phyloP scores from a whole-genome alignment of 2,113 vertebrate genomes.

The Catagonus wagneri region DNA sequence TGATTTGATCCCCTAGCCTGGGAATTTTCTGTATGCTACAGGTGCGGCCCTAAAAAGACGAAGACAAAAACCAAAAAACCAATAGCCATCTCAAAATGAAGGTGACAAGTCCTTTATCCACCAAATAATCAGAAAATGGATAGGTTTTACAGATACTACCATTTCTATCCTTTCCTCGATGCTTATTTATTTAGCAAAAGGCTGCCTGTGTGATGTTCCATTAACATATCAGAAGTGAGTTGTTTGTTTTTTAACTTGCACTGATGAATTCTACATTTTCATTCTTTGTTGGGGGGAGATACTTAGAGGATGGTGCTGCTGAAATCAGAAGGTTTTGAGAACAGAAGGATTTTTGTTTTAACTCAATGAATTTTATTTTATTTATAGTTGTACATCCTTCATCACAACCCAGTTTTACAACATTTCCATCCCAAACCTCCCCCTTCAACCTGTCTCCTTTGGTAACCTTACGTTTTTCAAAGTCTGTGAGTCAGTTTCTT shows the following conservation, averaged over 20 bases:
- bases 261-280: constrained; percentile 16
- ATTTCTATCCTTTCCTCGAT: constrained; percentile 5
- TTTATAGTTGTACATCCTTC: too few species aligned
- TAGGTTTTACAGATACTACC: neutral
- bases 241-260: constrained; percentile 29
- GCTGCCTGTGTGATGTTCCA: neutral
- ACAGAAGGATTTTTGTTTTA: neutral
- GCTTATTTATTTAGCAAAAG: constrained; percentile 56
- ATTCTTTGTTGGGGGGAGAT: neutral
- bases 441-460: too few species aligned
- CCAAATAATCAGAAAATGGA: neutral
- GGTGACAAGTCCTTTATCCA: neutral
- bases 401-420: too few species aligned
- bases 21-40: too few species aligned
- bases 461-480: too few species aligned
- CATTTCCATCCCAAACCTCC: too few species aligned
- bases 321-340: constrained; percentile 17
- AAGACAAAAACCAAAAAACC: neutral
- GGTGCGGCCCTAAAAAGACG: too few species aligned
- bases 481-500: too few species aligned
- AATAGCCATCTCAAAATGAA: neutral
- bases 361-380: too few species aligned
- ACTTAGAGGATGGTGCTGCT: neutral
- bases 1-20: too few species aligned
- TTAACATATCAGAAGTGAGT: constrained; percentile 2